These are phyloP conservation scores for Delphinapterus leucas DNA, from an alignment of 2,113 vertebrate species.

Conservation along the genomic window DNA sequence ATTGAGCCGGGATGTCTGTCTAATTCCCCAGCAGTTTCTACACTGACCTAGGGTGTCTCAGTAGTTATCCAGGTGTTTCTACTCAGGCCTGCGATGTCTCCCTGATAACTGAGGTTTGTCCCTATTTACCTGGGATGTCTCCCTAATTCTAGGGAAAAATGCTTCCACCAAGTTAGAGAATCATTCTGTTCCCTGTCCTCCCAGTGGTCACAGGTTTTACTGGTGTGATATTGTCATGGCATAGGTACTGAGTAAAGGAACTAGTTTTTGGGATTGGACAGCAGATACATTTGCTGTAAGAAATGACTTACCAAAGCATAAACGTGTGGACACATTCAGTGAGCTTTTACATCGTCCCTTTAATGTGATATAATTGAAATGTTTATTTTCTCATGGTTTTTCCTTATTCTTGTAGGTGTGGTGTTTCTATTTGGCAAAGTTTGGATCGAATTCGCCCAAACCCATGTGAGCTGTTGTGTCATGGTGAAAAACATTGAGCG, in stretches of 20 bases:
- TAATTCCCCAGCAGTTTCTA: background rate
- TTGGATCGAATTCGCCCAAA: constrained; percentile 92
- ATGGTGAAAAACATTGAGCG: constrained; percentile 95
- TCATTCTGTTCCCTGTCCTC: background rate
- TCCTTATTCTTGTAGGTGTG: constrained; percentile 85
- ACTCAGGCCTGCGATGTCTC: background rate
- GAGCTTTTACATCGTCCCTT: constrained; percentile 13
- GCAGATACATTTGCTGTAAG: background rate
- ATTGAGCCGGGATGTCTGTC: background rate
- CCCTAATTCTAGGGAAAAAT: background rate
- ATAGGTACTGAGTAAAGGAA: background rate
- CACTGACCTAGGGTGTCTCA: background rate
- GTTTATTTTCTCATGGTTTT: constrained; percentile 34
- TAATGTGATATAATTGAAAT: constrained; percentile 5
- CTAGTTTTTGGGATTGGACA: background rate
- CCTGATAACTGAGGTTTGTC: background rate
- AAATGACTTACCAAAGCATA: background rate
- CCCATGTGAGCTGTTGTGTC: constrained; percentile 95
- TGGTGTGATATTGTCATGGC: background rate
- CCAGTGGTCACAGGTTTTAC: background rate
- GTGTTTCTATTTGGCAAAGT: constrained; percentile 98
- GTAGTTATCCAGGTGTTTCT: background rate
- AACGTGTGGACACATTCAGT: background rate
- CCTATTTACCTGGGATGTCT: background rate
- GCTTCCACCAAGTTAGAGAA: background rate